phyloP scores from a whole-genome alignment of 37 sponge, comb jelly and placozoan genomes.

The Mnemiopsis leidyi region DNA sequence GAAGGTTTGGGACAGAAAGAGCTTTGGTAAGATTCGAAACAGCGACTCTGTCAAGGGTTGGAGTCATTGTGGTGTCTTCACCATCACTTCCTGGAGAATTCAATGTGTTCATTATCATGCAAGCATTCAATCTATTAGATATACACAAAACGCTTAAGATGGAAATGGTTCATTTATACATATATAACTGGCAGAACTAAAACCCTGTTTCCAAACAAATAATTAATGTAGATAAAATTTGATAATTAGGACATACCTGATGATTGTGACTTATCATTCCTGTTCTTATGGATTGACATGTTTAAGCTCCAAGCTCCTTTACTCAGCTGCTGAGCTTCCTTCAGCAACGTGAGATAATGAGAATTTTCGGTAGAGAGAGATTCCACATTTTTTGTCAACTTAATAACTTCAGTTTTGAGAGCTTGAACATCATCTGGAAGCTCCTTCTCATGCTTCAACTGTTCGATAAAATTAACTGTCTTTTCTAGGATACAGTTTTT shows the following conservation, averaged over 20 bases:
- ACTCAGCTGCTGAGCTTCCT: conserved; percentile 36
- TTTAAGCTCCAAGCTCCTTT: conserved; percentile 48
- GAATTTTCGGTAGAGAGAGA: conserved; percentile 53
- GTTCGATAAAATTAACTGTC: conserved; percentile 41
- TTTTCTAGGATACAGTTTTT: conserved; percentile 55
- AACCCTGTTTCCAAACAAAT: neutral
- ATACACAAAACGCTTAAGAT: too few relatives aligned
- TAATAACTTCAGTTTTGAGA: conserved; percentile 52
- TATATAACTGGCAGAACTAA: too few relatives aligned
- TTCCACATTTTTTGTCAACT: conserved; percentile 60
- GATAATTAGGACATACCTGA: conserved; percentile 13
- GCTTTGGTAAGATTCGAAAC: conserved; percentile 63
- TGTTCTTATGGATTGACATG: conserved; percentile 51
- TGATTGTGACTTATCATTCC: conserved; percentile 39
- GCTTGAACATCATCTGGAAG: conserved; percentile 62
- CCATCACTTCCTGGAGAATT: conserved; percentile 62
- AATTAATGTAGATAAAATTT: neutral
- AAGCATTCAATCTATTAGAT: too few relatives aligned
- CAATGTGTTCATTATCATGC: too few relatives aligned
- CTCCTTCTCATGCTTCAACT: conserved; percentile 27
- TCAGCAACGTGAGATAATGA: conserved; percentile 6
- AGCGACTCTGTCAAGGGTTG: conserved; percentile 35
- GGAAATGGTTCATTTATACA: too few relatives aligned
- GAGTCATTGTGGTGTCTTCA: conserved; percentile 65
- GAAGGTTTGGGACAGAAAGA: neutral